These are phyloP conservation scores for Microtus ochrogaster DNA, from an alignment of 2,113 vertebrate species.

Conservation along the genomic window DNA sequence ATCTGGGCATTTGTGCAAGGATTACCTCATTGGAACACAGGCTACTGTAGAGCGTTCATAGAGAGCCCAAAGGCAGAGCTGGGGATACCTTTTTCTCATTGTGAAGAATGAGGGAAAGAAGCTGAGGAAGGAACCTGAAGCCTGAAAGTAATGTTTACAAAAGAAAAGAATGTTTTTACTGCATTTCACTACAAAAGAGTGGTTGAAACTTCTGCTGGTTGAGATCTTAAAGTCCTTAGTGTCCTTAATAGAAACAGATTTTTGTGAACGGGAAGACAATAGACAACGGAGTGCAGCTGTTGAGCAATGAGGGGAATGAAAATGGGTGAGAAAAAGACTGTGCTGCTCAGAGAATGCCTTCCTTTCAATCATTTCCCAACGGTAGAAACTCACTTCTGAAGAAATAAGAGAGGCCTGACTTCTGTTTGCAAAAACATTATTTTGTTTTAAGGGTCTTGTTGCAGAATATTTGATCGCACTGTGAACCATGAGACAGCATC, in stretches of 20 bases:
- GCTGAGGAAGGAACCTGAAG: not conserved
- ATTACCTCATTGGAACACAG: not conserved
- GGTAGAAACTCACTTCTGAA: not conserved
- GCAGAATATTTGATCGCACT: not conserved
- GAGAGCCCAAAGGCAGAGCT: not conserved
- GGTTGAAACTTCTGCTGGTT: not conserved
- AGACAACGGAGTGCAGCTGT: not conserved
- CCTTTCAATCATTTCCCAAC: not conserved
- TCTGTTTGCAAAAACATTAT: not conserved
- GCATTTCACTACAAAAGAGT: not conserved
- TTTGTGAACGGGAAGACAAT: not conserved
- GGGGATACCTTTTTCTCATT: not conserved
- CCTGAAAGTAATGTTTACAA: not conserved
- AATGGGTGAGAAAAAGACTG: not conserved
- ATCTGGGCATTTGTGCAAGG: not conserved
- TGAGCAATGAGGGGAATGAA: not conserved
- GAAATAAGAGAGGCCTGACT: not conserved
- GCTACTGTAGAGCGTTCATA: not conserved
- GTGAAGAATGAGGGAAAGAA: not conserved
- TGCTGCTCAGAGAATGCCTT: not conserved
- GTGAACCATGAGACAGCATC: not conserved
- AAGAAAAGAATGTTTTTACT: not conserved
- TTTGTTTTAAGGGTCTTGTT: slow-evolving; percentile 6
- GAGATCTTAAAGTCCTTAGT: not conserved
- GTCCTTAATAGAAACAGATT: not conserved